Evolutionary conservation across 2,113 vertebrate species (phyloP).

Genomic region (Lonchura striata): DNA sequence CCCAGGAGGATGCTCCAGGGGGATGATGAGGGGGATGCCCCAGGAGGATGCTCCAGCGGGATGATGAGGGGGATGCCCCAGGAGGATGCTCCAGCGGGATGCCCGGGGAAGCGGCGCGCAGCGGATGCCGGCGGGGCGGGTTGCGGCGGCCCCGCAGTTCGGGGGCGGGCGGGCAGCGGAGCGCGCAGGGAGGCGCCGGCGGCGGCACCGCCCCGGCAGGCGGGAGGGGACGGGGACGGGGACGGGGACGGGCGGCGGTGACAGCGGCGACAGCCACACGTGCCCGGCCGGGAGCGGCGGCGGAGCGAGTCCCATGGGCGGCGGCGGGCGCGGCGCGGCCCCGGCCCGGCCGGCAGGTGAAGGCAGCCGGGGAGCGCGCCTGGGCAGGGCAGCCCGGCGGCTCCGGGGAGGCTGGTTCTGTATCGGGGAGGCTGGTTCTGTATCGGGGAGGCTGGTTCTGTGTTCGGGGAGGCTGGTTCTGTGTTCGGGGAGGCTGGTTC

Average conservation of each 20-base stretch:
- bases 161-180: background rate
- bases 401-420: rapidly evolving
- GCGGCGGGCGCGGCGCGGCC: background rate
- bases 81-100: background rate
- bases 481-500: no score
- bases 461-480: background rate
- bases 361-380: no score
- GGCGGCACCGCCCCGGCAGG: constrained; percentile 5
- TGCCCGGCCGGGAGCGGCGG: background rate
- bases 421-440: no score
- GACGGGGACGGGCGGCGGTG: background rate
- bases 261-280: background rate
- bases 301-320: background rate
- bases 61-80: rapidly evolving
- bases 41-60: no score
- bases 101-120: background rate
- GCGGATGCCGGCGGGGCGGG: background rate
- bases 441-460: background rate
- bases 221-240: background rate
- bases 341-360: background rate
- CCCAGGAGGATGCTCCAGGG: no score
- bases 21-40: no score
- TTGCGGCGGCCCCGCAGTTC: background rate
- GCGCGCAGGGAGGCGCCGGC: background rate
- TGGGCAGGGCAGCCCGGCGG: background rate